Percentiles rank a stretch among this genome's conserved stretches.
Evolutionary conservation across 2,113 vertebrate species (phyloP).

Genomic region (Rostratula benghalensis): DNA sequence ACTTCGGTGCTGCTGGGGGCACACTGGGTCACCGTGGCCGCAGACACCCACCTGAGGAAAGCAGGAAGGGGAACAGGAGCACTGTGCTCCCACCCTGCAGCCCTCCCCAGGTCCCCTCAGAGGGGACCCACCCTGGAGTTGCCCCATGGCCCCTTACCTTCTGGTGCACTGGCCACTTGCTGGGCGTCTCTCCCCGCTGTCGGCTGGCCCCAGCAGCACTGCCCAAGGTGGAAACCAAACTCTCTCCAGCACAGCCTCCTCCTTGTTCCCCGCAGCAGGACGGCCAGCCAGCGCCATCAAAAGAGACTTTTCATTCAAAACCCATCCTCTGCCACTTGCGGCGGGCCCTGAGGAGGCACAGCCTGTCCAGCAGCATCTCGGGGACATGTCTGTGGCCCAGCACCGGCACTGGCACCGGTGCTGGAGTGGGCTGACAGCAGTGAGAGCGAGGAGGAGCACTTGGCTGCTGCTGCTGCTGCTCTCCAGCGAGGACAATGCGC

Average conservation of each 20-base stretch:
- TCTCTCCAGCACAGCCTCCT: not conserved
- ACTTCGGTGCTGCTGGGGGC: rapidly evolving
- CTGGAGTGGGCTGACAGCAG: not conserved
- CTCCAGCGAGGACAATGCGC: not conserved
- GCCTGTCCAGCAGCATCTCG: rapidly evolving
- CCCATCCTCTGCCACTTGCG: not conserved
- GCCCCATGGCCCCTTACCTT: not conserved
- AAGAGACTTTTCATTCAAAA: slow-evolving; percentile 8
- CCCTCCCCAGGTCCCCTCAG: not conserved
- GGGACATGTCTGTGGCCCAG: rapidly evolving
- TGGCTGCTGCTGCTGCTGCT: not conserved
- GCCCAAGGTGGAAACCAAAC: slow-evolving; percentile 9
- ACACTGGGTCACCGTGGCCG: rapidly evolving
- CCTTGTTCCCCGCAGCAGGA: not conserved
- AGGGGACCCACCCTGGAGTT: rapidly evolving
- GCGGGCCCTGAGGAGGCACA: not conserved
- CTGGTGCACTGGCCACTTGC: not conserved
- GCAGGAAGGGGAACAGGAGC: not conserved
- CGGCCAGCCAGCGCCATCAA: not conserved
- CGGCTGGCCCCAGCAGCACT: slow-evolving; percentile 60
- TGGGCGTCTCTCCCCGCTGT: not conserved
- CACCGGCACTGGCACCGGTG: rapidly evolving
- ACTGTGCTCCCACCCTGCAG: rapidly evolving
- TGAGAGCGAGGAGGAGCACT: not conserved
- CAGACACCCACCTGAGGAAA: rapidly evolving